Evolutionary conservation across 2,888 invertebrate species (phyloP).

Genomic region (Cordilura impudica): DNA sequence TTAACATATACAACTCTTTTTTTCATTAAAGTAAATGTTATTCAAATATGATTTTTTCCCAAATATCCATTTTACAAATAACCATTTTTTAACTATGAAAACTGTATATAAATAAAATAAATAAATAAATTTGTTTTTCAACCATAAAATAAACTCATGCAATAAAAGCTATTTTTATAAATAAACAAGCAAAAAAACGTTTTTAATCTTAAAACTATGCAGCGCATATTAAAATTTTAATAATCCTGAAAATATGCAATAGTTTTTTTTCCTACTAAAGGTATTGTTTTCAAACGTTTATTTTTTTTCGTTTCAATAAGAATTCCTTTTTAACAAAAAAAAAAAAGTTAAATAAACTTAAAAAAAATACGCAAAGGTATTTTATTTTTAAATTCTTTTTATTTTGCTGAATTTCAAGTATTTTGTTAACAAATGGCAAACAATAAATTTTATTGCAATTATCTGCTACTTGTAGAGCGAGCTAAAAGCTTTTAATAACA

Average conservation of each 20-base stretch:
- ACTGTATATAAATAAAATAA: too few species aligned
- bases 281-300: background rate
- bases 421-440: slow-evolving; percentile 21
- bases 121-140: too few species aligned
- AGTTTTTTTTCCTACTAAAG: background rate
- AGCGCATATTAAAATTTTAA: background rate
- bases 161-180: too few species aligned
- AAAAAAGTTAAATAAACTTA: too few species aligned
- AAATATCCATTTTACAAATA: too few species aligned
- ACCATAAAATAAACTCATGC: too few species aligned
- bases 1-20: too few species aligned
- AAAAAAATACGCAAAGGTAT: background rate
- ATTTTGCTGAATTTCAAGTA: background rate
- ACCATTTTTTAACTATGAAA: too few species aligned
- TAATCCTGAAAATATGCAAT: background rate
- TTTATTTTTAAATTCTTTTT: background rate
- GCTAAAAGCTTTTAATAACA: background rate
- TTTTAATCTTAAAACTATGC: background rate
- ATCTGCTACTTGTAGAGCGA: background rate
- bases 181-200: too few species aligned
- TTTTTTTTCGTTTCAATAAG: background rate
- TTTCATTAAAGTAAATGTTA: too few species aligned
- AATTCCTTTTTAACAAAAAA: background rate
- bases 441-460: slow-evolving; percentile 34
- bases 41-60: too few species aligned